phyloP scores from a whole-genome alignment of 2,888 invertebrate genomes.

The Leptopilina myrica region DNA sequence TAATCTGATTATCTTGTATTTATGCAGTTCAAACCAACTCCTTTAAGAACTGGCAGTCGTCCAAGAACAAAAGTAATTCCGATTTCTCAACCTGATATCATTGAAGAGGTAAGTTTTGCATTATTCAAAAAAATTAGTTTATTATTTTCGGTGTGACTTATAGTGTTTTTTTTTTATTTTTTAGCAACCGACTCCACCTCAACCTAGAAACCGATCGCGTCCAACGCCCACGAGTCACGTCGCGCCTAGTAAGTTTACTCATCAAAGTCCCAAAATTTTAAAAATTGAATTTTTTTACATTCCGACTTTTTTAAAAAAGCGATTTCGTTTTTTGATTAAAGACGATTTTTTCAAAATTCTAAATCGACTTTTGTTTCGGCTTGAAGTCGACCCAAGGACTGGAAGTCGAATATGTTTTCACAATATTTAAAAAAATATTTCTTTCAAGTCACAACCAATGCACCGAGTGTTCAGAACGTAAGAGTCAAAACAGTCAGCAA shows the following conservation, averaged over 20 bases:
- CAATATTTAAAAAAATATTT: conserved; percentile 21
- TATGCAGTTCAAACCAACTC: conserved; percentile 62
- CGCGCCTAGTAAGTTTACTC: too few relatives aligned
- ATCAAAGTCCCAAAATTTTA: neutral
- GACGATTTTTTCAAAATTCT: too few relatives aligned
- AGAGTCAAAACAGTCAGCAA: conserved; percentile 65
- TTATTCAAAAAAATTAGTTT: neutral
- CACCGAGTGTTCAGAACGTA: conserved; percentile 66
- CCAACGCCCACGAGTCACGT: too few relatives aligned
- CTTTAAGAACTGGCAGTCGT: conserved; percentile 57
- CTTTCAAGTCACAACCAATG: conserved; percentile 61
- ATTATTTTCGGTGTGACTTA: neutral
- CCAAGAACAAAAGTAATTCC: conserved; percentile 66
- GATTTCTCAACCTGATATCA: conserved; percentile 66
- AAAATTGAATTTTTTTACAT: too few relatives aligned
- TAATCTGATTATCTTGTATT: conserved; percentile 19
- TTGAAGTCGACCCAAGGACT: too few relatives aligned
- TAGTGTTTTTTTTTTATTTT: neutral
- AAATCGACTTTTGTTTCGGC: too few relatives aligned
- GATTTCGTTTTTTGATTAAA: too few relatives aligned
- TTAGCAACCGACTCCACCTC: neutral
- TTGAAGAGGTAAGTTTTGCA: conserved; percentile 65
- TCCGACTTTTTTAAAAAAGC: too few relatives aligned
- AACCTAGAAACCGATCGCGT: too few relatives aligned
- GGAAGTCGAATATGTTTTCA: too few relatives aligned